phyloP scores from a whole-genome alignment of 2,888 invertebrate genomes.

The Andrena minutula region DNA sequence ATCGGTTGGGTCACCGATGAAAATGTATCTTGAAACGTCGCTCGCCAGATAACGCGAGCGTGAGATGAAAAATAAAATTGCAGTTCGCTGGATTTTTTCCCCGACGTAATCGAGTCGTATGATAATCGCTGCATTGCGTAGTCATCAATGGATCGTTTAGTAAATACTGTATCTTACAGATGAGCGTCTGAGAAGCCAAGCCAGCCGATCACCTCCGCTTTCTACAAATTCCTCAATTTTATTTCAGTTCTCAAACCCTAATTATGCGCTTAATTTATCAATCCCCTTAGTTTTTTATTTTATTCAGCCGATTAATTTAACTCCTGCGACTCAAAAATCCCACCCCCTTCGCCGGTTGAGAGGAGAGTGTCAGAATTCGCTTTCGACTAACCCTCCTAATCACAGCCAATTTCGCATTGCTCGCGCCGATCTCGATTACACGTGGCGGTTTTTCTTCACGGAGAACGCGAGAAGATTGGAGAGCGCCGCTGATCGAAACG shows the following conservation, averaged over 20 bases:
- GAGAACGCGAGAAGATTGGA: background rate
- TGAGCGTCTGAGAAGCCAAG: too few species aligned
- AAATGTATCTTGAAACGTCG: slow-evolving; percentile 21
- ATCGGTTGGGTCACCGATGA: background rate
- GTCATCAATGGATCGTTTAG: background rate
- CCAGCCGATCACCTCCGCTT: too few species aligned
- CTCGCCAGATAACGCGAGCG: slow-evolving; percentile 7
- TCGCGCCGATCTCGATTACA: slow-evolving; percentile 21
- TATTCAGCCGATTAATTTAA: too few species aligned
- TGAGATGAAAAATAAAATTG: background rate
- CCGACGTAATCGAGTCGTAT: slow-evolving; percentile 34
- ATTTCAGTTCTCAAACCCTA: too few species aligned
- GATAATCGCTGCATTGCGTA: slow-evolving; percentile 37
- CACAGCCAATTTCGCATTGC: background rate
- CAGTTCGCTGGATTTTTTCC: slow-evolving; percentile 32
- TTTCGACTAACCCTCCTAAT: background rate
- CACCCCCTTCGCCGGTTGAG: too few species aligned
- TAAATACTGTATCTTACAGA: background rate
- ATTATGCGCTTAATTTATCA: too few species aligned
- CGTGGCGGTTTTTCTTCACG: slow-evolving; percentile 8
- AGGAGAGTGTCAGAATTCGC: background rate
- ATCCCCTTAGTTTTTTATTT: too few species aligned
- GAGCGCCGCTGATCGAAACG: slow-evolving; percentile 20
- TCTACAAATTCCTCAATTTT: too few species aligned
- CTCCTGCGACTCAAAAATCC: too few species aligned